Conservation (phyloP, 2,113 vertebrate species). For the Elachura formosa region DNA sequence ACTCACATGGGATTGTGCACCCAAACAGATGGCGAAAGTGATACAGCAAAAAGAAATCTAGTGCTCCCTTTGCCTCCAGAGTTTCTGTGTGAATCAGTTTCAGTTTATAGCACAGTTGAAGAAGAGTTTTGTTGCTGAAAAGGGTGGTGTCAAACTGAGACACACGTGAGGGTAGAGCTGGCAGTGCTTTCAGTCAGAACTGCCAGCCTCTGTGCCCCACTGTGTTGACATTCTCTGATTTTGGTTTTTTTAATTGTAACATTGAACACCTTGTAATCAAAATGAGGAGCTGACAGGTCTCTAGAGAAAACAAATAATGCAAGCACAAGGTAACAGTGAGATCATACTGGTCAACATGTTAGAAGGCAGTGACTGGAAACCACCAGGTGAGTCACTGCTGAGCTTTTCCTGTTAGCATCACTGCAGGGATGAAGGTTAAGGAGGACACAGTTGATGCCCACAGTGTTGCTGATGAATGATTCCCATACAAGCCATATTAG, state of each 20-base stretch:
- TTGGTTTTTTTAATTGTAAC: not conserved
- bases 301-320: not conserved
- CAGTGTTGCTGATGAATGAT: not conserved
- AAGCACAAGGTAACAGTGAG: conserved; percentile 25
- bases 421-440: not conserved
- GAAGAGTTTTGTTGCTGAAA: not conserved
- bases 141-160: not conserved
- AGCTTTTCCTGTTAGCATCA: conserved; percentile 3
- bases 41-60: not conserved
- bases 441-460: not conserved
- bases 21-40: not conserved
- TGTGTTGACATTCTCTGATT: not conserved
- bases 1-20: not conserved
- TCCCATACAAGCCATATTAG: not conserved
- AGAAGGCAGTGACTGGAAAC: conserved; percentile 4
- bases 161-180: not conserved
- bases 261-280: not conserved
- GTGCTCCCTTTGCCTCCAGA: not conserved
- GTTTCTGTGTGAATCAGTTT: not conserved
- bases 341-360: not conserved
- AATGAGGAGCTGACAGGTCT: not conserved
- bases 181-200: not conserved
- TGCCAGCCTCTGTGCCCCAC: not conserved
- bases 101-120: not conserved
- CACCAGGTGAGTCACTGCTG: conserved; percentile 12